These are phyloP conservation scores for Archips crataeganus DNA, from an alignment of 2,888 invertebrate genomes.

Conservation along the genomic window DNA sequence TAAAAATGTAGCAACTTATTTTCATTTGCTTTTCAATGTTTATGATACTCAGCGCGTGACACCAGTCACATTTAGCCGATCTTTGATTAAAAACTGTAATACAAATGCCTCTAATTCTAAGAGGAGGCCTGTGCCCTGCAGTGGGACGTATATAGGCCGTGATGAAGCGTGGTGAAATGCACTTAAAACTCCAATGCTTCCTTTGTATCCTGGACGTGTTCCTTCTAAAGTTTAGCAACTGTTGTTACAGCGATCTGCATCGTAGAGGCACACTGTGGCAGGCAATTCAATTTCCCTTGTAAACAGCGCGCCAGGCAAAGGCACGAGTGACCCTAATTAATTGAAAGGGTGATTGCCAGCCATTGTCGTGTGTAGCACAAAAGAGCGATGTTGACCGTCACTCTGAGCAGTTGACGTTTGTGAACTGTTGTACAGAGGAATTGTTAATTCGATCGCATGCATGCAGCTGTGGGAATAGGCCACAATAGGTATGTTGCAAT, in stretches of 20 bases:
- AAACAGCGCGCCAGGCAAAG: background rate
- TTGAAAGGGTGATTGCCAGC: constrained; percentile 16
- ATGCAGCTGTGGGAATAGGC: background rate
- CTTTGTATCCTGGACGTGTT: background rate
- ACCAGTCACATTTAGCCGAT: too few relatives aligned
- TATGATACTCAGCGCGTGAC: too few relatives aligned
- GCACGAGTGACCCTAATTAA: constrained; percentile 20
- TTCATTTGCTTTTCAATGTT: background rate
- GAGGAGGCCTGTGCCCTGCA: too few relatives aligned
- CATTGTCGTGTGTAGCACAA: constrained; percentile 22
- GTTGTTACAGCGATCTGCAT: background rate
- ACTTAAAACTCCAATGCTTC: too few relatives aligned
- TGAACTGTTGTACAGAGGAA: constrained; percentile 12
- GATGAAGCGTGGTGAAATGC: too few relatives aligned
- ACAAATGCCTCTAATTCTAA: too few relatives aligned
- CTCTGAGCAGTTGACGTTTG: constrained; percentile 6
- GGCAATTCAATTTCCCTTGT: background rate
- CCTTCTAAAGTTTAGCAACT: background rate
- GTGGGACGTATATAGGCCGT: too few relatives aligned
- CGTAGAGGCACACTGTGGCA: background rate
- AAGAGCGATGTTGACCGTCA: constrained; percentile 1
- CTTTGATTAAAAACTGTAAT: too few relatives aligned
- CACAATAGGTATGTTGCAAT: too few relatives aligned
- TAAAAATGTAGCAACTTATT: too few relatives aligned
- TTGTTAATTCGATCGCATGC: constrained; percentile 1